phyloP scores from a whole-genome alignment of 2,113 vertebrate species.

The Anhinga anhinga region DNA sequence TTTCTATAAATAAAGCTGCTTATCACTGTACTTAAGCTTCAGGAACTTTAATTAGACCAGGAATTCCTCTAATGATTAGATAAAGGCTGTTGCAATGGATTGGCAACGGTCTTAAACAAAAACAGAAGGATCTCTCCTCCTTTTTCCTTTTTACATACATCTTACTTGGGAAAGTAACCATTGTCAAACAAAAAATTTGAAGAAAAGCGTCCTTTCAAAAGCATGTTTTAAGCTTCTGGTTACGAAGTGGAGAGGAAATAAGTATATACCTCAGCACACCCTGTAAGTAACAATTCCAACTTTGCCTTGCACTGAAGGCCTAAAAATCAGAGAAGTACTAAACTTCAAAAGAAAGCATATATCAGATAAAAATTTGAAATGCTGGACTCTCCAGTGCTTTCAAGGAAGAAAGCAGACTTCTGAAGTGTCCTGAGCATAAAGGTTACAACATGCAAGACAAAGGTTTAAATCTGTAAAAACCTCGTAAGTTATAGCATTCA shows the following conservation, averaged over 20 bases:
- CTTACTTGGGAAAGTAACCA: neutral
- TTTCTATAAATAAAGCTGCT: conserved; percentile 58
- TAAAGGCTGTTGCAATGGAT: conserved; percentile 13
- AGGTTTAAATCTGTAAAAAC: neutral
- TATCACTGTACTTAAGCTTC: conserved; percentile 42
- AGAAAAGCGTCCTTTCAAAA: neutral
- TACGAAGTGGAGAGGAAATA: neutral
- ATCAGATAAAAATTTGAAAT: neutral
- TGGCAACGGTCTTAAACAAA: neutral
- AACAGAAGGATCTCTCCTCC: neutral
- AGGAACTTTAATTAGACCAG: conserved; percentile 46
- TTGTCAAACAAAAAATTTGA: neutral
- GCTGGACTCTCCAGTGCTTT: neutral
- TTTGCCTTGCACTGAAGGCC: neutral
- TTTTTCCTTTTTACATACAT: neutral
- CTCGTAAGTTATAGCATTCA: neutral
- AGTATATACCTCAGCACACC: neutral
- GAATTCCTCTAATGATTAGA: conserved; percentile 61
- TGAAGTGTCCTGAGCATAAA: neutral
- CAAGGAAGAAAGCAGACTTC: neutral
- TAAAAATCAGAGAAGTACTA: neutral
- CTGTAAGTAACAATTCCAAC: neutral
- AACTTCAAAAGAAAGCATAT: neutral
- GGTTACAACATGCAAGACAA: neutral
- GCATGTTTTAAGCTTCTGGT: neutral